These are phyloP conservation scores for Leucophenga montana DNA, from an alignment of 2,888 invertebrate species.

Conservation along the genomic window DNA sequence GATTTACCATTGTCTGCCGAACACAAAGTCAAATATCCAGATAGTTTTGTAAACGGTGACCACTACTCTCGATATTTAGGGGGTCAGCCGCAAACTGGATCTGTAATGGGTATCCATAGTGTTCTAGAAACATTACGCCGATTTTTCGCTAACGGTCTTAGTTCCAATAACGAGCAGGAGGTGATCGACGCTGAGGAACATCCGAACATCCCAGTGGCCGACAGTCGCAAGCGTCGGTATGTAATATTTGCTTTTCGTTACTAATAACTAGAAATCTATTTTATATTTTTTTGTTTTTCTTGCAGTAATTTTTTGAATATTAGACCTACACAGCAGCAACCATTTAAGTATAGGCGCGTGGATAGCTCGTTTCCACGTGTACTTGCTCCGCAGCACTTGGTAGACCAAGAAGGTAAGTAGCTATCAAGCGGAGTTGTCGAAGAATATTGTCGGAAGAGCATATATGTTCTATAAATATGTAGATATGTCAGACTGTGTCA, in stretches of 20 bases:
- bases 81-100: no score
- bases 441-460: no score
- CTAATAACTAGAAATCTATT: background rate
- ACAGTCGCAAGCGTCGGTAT: constrained; percentile 52
- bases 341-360: constrained; percentile 56
- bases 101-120: background rate
- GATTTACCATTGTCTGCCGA: no score
- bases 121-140: background rate
- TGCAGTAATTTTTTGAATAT: background rate
- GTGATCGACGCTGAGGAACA: background rate
- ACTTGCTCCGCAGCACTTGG: background rate
- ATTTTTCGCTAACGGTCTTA: background rate
- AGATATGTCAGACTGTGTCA: no score
- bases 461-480: no score
- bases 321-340: background rate
- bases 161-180: background rate
- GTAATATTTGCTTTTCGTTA: constrained; percentile 19
- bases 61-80: no score
- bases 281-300: background rate
- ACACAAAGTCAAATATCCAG: no score
- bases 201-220: background rate
- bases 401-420: constrained; percentile 35
- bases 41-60: no score
- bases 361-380: constrained; percentile 51
- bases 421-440: no score